These are phyloP conservation scores for Tamandua tetradactyla DNA, from an alignment of 2,797 vertebrate genomes.

Conservation along the genomic window DNA sequence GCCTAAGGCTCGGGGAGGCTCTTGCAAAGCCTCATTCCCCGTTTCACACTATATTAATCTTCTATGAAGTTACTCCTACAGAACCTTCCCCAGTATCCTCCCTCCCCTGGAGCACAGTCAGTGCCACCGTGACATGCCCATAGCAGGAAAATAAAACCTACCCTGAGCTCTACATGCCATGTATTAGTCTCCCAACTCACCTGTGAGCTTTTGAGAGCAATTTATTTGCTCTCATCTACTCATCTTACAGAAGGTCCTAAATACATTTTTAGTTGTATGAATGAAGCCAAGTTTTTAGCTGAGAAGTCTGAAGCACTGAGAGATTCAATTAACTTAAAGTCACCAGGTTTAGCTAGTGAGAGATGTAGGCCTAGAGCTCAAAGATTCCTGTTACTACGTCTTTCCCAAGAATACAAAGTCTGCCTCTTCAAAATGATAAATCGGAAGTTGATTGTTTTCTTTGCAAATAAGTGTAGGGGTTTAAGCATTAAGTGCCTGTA, in stretches of 20 bases:
- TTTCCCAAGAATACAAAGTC: not conserved
- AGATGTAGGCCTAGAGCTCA: not conserved
- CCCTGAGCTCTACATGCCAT: not conserved
- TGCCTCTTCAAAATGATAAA: not conserved
- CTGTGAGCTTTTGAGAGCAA: not conserved
- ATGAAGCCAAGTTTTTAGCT: not conserved
- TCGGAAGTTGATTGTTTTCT: not conserved
- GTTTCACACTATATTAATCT: no score
- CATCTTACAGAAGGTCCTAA: not conserved
- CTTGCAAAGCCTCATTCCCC: no score
- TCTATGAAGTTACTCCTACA: not conserved
- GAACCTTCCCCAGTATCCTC: not conserved
- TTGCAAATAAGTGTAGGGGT: not conserved
- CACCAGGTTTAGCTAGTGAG: not conserved
- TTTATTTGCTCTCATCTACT: not conserved
- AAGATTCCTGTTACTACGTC: not conserved
- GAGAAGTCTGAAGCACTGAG: not conserved
- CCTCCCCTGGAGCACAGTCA: not conserved
- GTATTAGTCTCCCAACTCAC: not conserved
- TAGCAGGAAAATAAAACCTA: not conserved
- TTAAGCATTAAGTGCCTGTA: conserved; percentile 49
- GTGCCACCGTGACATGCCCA: not conserved
- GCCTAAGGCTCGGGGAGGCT: no score
- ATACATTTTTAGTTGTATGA: not conserved
- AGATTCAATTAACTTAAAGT: not conserved